These are phyloP conservation scores for Trichoplusia ni DNA, from an alignment of 1,140 invertebrate genomes.

Conservation along the genomic window DNA sequence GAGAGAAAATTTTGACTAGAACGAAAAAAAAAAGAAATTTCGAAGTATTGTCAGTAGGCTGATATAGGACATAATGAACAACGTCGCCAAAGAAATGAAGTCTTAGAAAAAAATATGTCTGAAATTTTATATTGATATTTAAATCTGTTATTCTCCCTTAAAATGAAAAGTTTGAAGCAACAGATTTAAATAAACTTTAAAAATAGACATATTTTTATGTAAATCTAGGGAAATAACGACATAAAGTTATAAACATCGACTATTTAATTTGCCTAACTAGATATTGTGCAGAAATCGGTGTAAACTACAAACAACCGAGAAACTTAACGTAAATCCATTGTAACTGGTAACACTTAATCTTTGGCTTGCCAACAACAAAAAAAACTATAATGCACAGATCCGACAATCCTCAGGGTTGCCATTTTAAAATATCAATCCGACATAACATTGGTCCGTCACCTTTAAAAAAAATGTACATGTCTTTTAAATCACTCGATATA, in stretches of 20 bases:
- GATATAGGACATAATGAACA: too few species aligned
- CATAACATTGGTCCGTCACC: constrained; percentile 65
- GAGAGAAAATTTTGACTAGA: constrained; percentile 44
- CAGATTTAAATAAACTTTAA: too few species aligned
- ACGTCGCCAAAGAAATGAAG: too few species aligned
- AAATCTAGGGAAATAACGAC: constrained; percentile 16
- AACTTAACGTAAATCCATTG: constrained; percentile 18
- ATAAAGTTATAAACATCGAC: constrained; percentile 5
- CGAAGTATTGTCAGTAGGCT: constrained; percentile 31
- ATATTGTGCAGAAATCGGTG: constrained; percentile 33
- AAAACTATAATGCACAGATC: constrained; percentile 37
- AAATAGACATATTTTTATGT: too few species aligned
- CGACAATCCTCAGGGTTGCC: constrained; percentile 26
- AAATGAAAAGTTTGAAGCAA: too few species aligned
- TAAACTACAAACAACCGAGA: constrained; percentile 23
- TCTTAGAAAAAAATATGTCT: constrained; percentile 3
- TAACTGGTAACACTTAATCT: constrained; percentile 51
- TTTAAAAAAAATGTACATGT: constrained; percentile 59
- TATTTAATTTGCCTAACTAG: constrained; percentile 29
- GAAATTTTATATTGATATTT: too few species aligned
- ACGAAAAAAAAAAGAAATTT: constrained; percentile 32
- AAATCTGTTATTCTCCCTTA: too few species aligned
- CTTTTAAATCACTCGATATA: constrained; percentile 49
- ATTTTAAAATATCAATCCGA: constrained; percentile 40
- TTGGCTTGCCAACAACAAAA: constrained; percentile 47